Conservation (phyloP, 2,888 invertebrate genomes). For the Tolmerus cingulatus region DNA sequence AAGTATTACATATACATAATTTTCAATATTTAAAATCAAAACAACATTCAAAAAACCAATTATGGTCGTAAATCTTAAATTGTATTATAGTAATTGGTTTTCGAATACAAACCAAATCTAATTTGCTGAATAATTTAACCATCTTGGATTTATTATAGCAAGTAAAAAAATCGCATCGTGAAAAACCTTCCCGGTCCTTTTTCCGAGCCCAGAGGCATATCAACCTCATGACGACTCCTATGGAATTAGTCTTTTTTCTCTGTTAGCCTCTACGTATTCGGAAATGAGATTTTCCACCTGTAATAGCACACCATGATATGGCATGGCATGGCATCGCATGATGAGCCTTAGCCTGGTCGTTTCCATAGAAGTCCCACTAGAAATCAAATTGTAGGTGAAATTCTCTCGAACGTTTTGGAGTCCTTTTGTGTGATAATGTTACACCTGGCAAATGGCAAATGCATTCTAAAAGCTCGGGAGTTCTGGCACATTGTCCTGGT, state of each 20-base stretch:
- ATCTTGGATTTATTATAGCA: neutral
- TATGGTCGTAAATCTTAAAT: too few species aligned
- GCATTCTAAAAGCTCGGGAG: neutral
- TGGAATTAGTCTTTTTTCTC: neutral
- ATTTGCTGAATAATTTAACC: neutral
- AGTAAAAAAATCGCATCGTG: neutral
- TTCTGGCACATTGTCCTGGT: neutral
- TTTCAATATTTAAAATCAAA: too few species aligned
- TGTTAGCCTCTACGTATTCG: neutral
- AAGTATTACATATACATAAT: too few species aligned
- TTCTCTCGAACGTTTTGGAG: neutral
- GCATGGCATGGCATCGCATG: neutral
- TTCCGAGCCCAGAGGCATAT: neutral
- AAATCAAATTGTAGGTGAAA: neutral
- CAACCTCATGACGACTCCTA: neutral
- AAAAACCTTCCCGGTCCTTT: neutral
- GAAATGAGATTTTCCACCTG: neutral
- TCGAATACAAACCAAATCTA: too few species aligned
- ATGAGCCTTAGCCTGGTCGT: neutral
- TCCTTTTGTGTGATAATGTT: neutral
- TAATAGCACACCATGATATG: neutral
- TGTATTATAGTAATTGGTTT: too few species aligned
- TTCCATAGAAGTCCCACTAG: neutral
- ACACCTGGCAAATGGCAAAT: neutral
- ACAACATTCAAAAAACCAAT: too few species aligned